Evolutionary conservation across 2,888 invertebrate genomes (phyloP), one percentile per base, ranked within the genome.

Genomic region (Drosophila atripex): DNA sequence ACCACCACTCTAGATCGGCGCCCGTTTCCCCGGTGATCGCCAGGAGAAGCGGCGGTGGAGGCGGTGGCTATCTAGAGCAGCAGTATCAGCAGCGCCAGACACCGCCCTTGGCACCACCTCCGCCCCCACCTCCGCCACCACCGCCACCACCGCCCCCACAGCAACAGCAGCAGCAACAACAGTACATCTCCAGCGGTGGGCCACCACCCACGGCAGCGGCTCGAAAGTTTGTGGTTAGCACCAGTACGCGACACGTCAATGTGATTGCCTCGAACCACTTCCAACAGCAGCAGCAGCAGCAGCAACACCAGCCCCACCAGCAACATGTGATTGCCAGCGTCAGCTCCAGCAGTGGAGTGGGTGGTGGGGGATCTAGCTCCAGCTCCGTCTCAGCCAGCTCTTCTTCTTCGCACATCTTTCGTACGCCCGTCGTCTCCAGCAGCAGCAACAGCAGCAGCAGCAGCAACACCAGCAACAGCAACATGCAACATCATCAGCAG

Each of bases 401-500:
- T 21, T 64, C 77, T 21, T 35, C 70, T 6, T 70, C 75, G 6
- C 89, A 89, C 66, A 79, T 90, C 57, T 90, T 90, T 80, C 91
- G 91, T 55, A 89, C 91, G 53, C 91, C 91, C 45, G 90, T 91
- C 47, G 91, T 91, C 61, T 91, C 91, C 63, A 91, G 90, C 79
- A 90, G 88, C 76, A 90, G 86, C 75, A 86, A 79, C 68, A 76
- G 90, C 79, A 90, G 88, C 76, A 90, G 86, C 75, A 86, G 79
- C 68, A 76, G 35, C 46, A 65, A n/a, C 64, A 64, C 16, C 65
- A 41, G 39, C 65, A 75, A 18, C 59, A 83, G 28, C 41, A 58
- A 43, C 56, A 63, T 35, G 21, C 55, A 72, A 9, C 73, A 69
- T 16, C 51, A 59, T 6, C 65, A 66, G 9, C 51, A 53, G 4